Percentiles rank a stretch among this genome's conserved stretches.
Evolutionary conservation across 1,140 invertebrate genomes (phyloP).

Genomic region (Cydia fagiglandana): DNA sequence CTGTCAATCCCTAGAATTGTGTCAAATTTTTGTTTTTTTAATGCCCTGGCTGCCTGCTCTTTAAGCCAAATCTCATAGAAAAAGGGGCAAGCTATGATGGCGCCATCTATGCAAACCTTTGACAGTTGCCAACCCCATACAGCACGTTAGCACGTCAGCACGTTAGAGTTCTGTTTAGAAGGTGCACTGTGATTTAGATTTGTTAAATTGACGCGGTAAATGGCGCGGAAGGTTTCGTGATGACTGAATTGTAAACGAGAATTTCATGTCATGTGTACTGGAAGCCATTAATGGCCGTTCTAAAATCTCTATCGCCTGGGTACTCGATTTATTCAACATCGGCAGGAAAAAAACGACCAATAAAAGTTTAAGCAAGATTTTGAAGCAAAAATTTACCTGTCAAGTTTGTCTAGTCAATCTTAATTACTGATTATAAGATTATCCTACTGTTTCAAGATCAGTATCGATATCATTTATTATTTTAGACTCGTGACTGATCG

Average conservation of each 20-base stretch:
- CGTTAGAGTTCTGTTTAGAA: background rate
- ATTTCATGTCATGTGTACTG: slow-evolving; percentile 1
- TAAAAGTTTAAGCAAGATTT: too few species aligned
- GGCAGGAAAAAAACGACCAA: background rate
- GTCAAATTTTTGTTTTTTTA: too few species aligned
- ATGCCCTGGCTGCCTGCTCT: too few species aligned
- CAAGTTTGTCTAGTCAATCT: too few species aligned
- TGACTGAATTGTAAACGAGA: slow-evolving; percentile 24
- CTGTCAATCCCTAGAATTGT: too few species aligned
- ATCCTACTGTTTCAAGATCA: background rate
- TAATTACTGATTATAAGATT: background rate
- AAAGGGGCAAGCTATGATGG: too few species aligned
- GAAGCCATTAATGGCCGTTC: background rate
- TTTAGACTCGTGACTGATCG: background rate
- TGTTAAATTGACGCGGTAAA: slow-evolving; percentile 20
- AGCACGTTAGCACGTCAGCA: too few species aligned
- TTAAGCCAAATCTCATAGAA: too few species aligned
- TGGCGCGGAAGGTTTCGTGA: slow-evolving; percentile 23
- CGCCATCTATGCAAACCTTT: too few species aligned
- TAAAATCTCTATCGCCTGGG: background rate
- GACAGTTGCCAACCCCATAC: too few species aligned
- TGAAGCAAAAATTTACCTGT: too few species aligned
- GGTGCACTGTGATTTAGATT: background rate
- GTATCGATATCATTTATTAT: background rate
- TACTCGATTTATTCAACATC: background rate